Percentiles rank a stretch among this genome's conserved stretches.
Conservation (phyloP, 2,113 vertebrate genomes). For the Athene noctua region DNA sequence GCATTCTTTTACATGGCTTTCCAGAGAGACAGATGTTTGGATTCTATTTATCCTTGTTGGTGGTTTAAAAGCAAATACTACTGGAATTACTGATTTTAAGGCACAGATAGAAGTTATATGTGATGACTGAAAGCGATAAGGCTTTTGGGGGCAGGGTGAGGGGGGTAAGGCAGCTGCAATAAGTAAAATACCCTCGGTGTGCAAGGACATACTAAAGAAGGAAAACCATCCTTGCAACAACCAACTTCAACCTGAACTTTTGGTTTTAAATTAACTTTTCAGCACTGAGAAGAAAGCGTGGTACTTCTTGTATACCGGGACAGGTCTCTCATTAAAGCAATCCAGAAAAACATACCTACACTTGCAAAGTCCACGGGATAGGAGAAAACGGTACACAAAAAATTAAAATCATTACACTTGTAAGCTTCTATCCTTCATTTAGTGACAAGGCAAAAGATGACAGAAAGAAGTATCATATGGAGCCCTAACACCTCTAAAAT, state of each 20-base stretch:
- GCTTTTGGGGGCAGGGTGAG: background rate
- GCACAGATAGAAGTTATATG: background rate
- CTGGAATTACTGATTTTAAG: background rate
- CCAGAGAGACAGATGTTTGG: background rate
- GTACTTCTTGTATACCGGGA: background rate
- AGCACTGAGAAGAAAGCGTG: background rate
- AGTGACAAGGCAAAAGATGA: background rate
- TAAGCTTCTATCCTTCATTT: background rate
- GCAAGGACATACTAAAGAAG: background rate
- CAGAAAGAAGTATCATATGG: background rate
- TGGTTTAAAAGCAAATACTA: background rate
- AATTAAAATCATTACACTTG: background rate
- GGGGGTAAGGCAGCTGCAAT: background rate
- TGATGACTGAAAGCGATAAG: background rate
- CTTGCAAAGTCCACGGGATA: background rate
- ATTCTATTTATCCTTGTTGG: background rate
- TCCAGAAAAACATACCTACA: background rate
- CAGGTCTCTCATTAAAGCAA: background rate
- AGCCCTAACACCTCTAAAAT: background rate
- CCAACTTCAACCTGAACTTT: background rate
- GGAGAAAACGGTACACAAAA: background rate
- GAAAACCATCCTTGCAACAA: background rate
- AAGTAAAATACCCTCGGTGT: background rate
- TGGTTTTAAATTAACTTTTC: background rate
- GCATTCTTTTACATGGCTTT: background rate